Base-by-base conservation (phyloP, 2,888 invertebrate genomes). In the Tipula unca region DNA sequence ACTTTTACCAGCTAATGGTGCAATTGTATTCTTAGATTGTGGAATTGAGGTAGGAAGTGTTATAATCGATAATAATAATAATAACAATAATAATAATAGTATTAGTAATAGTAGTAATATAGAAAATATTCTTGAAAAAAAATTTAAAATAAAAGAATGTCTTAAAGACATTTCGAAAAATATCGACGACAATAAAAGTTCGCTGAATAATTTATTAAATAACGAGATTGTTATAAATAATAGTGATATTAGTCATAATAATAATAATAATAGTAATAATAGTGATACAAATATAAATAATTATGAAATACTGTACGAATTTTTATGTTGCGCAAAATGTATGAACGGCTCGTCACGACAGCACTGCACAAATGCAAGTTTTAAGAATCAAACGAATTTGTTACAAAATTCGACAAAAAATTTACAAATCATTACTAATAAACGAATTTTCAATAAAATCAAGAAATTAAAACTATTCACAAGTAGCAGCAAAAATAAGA, bases 311-410 rank as follows among this genome's bases (percentile, higher is more conserved):
- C 88, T 91, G 32, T 91, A 91, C 86, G 91, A 91, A 87, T 90
- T 91, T 87, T 87, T 91, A 4, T 91, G 91, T 88, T 91, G 91
- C 88, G 91, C 91, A 87, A 91, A 90, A 88, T 91, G 91, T 86
- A 90, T 91, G 89, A 90, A 90, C 87, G 89, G 86, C 36, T 29
- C 86, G 4, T 32, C 29, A 2, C 35, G n/a, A 17, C 83, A 32
- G n/a, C 83, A 29, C 29, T 32, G 32, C n/a, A 35, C 83, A n/a
- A 83, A n/a, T 25, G 5, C 83, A 0, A 84, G 89, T 32, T 82
- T 42, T 83, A 29, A 54, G 86, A 17, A 36, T 39, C 48, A 84
- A 85, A 42, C 39, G 25, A 86, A 20, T 85, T 85, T 84, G 86
- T 86, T 85, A 42, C 85, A 86, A 86, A 82, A 85, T 83, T 54